Base-by-base conservation (phyloP, 2,888 invertebrate species). In the Onthophagus sagittarius region DNA sequence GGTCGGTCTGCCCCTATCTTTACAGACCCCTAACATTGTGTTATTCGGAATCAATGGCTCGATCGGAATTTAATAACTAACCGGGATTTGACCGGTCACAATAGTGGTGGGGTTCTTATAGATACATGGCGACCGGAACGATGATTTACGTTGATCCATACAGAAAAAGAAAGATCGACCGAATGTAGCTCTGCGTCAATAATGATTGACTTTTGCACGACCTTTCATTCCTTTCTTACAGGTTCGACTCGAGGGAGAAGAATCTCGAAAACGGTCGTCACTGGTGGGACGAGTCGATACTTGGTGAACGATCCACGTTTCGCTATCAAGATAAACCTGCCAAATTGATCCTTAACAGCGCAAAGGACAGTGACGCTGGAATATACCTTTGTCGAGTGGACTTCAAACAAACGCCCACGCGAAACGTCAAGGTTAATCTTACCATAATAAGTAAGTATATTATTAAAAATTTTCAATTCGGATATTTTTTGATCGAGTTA, bases 331-430 rank as follows among this genome's bases (percentile, higher is more conserved):
- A 92, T 62, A 89, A 89, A 33, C 93, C 94, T 1, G 93, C 95
- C 2, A 92, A 91, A 76, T 88, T 96, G 77, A 91, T 91, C 78
- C 88, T 95, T 74, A 92, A 93, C 83, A 90, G 89, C 80, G 93
- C 94, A 71, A 88, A 89, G 72, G 91, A 92, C 76, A 87, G 88
- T 63, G 96, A 96, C 82, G 93, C 91, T 0, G 96, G 95, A 11
- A 88, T 94, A 76, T 96, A 96, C 86, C 89, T 95, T 76, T 96
- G 96, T 86, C 88, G 96, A 75, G 95, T 96, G 5, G 96, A 96
- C 87, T 96, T 96, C 87, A 93, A 93, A 83, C 93, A 94, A 84
- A 94, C 95, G 9, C 96, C 95, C 0, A 96, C 96, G 1, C 90
- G 94, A 79, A 95, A 96, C 84, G 89, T 93, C 80, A 91, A 93